Evolutionary conservation across 2,888 invertebrate species (phyloP), one percentile per base, ranked within the genome.

Genomic region (Ichneumon xanthorius): DNA sequence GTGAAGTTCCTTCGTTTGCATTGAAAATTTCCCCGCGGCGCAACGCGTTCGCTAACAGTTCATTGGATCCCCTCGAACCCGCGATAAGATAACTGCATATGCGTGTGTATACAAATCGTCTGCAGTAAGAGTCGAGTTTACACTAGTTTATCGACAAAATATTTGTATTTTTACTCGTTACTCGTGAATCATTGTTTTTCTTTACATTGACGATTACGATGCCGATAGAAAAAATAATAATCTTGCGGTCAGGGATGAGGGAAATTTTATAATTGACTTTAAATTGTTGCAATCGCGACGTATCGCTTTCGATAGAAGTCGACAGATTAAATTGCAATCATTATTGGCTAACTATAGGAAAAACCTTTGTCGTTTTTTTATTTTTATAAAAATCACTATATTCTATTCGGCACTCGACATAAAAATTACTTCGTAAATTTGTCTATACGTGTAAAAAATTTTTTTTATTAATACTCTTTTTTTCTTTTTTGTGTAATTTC

Each of bases 11-110:
- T 11, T 67, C 45, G 55, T 84, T 80, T 48, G 61, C n/a, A 55
- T 50, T 77, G 40, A 33, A 30, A 85, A 53, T 5, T 55, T 63
- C 77, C 73, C 65, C 55, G 79, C 72, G 65, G 70, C 72, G 58
- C 58, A 16, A 22, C 53, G 14, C 45, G 67, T 11, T 55, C 37
- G 76, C 19, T n/a, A 11, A 50, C 58, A 45, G 76, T 80, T 85
- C 72, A 63, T 82, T 80, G 80, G 53, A 80, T 79, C 63, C 70
- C 63, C 50, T 63, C 63, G 50, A 65, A 82, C 65, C 67, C 50
- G 77, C 22, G 85, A 86, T 86, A 86, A 86, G 83, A 86, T 86
- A 83, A 26, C 72, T 33, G 50, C 67, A 22, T 30, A 61, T 61
- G 30, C 6, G 11, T 26, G 26, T 30, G 14, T 30, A 61, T 30